phyloP scores from a whole-genome alignment of 2,113 vertebrate genomes.

The Sterna hirundo region DNA sequence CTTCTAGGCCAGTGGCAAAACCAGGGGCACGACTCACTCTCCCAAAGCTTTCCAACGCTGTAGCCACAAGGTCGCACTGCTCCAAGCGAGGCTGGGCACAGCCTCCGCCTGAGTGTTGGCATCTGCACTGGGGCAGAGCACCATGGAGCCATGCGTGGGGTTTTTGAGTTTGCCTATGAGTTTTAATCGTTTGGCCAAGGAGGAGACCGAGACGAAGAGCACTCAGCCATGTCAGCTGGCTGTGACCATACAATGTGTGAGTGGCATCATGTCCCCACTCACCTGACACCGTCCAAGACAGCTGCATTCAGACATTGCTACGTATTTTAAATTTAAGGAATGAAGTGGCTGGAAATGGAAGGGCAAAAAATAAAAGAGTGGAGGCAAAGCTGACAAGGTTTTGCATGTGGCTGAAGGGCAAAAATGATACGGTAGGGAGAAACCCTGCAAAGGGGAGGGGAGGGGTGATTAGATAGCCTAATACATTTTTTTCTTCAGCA shows the following conservation, averaged over 20 bases:
- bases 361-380: neutral
- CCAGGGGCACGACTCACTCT: neutral
- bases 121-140: accelerated
- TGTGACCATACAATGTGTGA: neutral
- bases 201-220: neutral
- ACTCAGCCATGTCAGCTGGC: neutral
- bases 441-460: neutral
- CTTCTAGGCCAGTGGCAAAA: neutral
- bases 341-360: neutral
- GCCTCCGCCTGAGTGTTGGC: neutral
- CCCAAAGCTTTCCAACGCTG: neutral
- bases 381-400: neutral
- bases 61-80: neutral
- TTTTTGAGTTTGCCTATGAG: neutral
- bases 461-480: conserved; percentile 14
- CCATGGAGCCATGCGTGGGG: accelerated
- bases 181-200: neutral
- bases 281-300: neutral
- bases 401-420: neutral
- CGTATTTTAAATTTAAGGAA: neutral
- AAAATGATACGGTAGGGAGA: neutral
- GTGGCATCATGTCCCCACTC: neutral
- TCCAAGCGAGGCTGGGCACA: neutral
- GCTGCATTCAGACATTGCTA: neutral
- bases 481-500: neutral